phyloP scores from a whole-genome alignment of 2,797 vertebrate genomes.

The Prionace glauca region DNA sequence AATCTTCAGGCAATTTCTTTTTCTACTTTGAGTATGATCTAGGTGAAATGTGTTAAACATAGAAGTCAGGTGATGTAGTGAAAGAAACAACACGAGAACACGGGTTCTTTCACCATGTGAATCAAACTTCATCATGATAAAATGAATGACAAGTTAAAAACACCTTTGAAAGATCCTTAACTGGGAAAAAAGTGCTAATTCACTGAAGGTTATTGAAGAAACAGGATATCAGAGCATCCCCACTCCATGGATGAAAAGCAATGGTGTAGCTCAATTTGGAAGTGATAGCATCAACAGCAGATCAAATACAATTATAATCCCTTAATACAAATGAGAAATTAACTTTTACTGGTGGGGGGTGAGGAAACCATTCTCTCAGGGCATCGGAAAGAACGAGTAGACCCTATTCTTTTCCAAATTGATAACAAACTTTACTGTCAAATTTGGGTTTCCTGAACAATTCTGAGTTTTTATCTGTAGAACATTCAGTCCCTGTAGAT shows the following conservation, averaged over 20 bases:
- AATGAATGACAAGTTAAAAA: neutral
- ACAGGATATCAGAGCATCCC: neutral
- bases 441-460: constrained; percentile 72
- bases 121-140: neutral
- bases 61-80: neutral
- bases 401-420: constrained; percentile 83
- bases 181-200: neutral
- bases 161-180: neutral
- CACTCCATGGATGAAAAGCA: neutral
- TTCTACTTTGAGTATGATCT: neutral
- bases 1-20: neutral
- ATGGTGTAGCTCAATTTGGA: neutral
- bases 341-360: constrained; percentile 84
- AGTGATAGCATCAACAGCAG: neutral
- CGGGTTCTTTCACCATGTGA: neutral
- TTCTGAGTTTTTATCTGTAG: constrained; percentile 56
- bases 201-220: neutral
- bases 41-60: neutral
- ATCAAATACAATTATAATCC: neutral
- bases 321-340: constrained; percentile 60
- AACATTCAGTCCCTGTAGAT: too few relatives aligned
- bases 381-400: constrained; percentile 66
- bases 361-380: constrained; percentile 68
- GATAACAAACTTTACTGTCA: constrained; percentile 79
- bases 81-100: neutral